These are phyloP conservation scores for Alfaro cultratus DNA, from an alignment of 2,797 vertebrate genomes.

Conservation along the genomic window DNA sequence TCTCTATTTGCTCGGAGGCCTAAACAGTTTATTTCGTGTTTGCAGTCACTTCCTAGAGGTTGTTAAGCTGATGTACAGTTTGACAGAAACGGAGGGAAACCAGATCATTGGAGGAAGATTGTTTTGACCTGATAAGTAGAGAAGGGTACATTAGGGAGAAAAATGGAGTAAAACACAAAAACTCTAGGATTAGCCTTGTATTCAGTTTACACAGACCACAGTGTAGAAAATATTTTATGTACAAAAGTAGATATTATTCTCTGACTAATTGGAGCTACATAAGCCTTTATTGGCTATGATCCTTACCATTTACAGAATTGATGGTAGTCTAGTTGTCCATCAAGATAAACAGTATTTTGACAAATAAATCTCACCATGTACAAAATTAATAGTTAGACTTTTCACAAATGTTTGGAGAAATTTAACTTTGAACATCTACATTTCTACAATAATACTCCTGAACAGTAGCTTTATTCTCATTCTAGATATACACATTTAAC, in stretches of 20 bases:
- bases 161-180: constrained; percentile 72
- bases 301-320: neutral
- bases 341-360: constrained; percentile 1
- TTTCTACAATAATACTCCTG: neutral
- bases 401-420: neutral
- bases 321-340: neutral
- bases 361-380: constrained; percentile 4
- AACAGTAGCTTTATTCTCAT: neutral
- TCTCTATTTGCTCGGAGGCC: constrained; percentile 87
- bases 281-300: neutral
- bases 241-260: constrained; percentile 26
- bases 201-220: constrained; percentile 68
- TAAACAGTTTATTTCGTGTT: constrained; percentile 99
- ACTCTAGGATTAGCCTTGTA: constrained; percentile 72
- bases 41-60: constrained; percentile 95
- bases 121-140: constrained; percentile 94
- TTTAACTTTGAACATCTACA: neutral
- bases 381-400: neutral
- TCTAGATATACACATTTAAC: neutral
- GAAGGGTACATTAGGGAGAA: constrained; percentile 84
- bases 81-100: constrained; percentile 95
- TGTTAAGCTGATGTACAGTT: constrained; percentile 94
- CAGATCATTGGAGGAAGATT: constrained; percentile 94
- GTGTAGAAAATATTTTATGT: constrained; percentile 46
- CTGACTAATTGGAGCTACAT: constrained; percentile 8